Evolutionary conservation across 2,797 vertebrate genomes (phyloP), one percentile per base, ranked within the genome.

Genomic region (Chelidonichthys spinosus): DNA sequence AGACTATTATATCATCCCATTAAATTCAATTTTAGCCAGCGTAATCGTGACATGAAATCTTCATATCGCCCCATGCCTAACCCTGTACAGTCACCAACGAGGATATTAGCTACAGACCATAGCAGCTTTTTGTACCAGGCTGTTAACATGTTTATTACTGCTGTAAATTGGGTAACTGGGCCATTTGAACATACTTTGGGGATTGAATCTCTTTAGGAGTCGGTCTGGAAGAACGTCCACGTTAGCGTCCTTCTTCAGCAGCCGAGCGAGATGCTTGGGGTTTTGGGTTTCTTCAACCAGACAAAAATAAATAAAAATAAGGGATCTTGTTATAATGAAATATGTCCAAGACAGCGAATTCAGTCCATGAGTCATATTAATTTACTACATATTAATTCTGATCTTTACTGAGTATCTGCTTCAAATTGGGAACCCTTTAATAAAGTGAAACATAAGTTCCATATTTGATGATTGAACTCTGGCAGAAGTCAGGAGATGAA

Each of bases 401-500:
- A 49, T 32, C 2, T 39, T 32, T 8, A 7, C 40, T 11, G 40
- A 49, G 5, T 49, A 3, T 62, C 5, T 0, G 2, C 40, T 25
- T 53, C 3, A 46, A 70, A 39, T 11, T 0, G 56, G 35, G 1
- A 14, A 36, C 1, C 5, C 53, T 75, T 64, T 52, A 0, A 52
- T 9, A 2, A 58, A 73, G 56, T 14, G 69, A 36, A 44, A 18
- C 18, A 17, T 1, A 0, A 4, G 7, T 11, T 40, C 1, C 2
- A 14, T 15, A n/a, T n/a, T n/a, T n/a, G n/a, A n/a, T n/a, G n/a
- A n/a, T n/a, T n/a, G n/a, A n/a, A n/a, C n/a, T n/a, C n/a, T n/a
- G n/a, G n/a, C n/a, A n/a, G n/a, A n/a, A n/a, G 39, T 73, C 47
- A 39, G 32, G 44, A 72, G 68, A 77, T 66, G 36, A 76, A 32